Conservation (phyloP, 2,113 vertebrate species). For the Hippocampus guttulatus region DNA sequence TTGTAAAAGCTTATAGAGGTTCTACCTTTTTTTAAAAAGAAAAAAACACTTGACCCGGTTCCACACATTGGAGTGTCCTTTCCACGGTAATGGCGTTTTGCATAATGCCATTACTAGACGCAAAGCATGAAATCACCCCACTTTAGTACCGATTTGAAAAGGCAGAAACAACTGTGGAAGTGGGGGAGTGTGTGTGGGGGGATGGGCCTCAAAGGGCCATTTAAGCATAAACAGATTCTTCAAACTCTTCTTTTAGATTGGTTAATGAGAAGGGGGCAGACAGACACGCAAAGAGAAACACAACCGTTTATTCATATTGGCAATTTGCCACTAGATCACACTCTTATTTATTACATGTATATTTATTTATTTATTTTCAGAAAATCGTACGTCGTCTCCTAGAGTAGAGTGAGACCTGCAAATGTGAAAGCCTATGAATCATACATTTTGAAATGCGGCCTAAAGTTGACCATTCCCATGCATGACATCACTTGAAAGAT, state of each 20-base stretch:
- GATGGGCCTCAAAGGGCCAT: conserved; percentile 9
- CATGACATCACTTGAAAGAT: not conserved
- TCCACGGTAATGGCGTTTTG: conserved; percentile 68
- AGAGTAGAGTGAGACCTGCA: not conserved
- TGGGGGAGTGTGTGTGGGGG: conserved; percentile 9
- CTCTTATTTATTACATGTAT: not conserved
- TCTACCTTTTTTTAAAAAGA: conserved; percentile 26
- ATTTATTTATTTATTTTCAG: too few species aligned
- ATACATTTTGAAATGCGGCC: not conserved
- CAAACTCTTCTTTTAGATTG: conserved; percentile 20
- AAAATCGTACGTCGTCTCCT: not conserved
- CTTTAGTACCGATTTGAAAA: conserved; percentile 56
- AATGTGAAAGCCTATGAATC: not conserved
- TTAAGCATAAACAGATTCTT: conserved; percentile 24
- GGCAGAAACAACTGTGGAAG: conserved; percentile 1
- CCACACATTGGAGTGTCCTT: conserved; percentile 61
- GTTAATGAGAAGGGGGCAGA: conserved; percentile 11
- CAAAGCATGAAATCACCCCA: conserved; percentile 69
- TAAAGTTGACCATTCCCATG: not conserved
- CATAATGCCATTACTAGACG: conserved; percentile 71
- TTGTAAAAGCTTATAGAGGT: conserved; percentile 37
- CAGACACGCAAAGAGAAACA: not conserved
- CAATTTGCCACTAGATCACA: not conserved
- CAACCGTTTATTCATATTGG: not conserved
- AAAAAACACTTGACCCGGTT: conserved; percentile 56